phyloP scores from a whole-genome alignment of 2,113 vertebrate genomes.

The Dicrurus megarhynchus region DNA sequence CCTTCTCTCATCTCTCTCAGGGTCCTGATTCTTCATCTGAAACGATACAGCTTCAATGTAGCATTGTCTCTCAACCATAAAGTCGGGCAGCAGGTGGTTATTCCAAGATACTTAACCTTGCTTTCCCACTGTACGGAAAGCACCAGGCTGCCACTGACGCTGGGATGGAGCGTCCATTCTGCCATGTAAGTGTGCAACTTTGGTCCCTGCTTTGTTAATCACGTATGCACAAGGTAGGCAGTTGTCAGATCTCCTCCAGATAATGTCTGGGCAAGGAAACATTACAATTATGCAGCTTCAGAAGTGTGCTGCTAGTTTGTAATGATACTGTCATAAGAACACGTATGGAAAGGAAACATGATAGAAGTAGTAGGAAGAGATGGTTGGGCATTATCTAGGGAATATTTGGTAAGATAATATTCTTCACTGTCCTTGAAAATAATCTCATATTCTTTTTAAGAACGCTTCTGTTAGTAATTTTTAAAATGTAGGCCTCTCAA shows the following conservation, averaged over 20 bases:
- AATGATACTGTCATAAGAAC: neutral
- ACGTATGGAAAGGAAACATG: neutral
- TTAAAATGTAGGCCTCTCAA: neutral
- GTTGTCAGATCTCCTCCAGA: neutral
- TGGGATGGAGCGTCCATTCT: constrained; percentile 83
- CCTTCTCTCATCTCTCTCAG: constrained; percentile 52
- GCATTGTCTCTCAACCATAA: constrained; percentile 95
- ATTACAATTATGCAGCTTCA: neutral
- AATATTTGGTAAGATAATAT: neutral
- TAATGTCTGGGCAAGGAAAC: neutral
- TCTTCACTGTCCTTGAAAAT: neutral
- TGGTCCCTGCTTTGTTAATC: neutral
- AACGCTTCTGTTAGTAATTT: neutral
- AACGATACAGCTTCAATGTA: constrained; percentile 96
- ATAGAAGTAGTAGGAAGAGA: neutral
- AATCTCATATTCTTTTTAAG: neutral
- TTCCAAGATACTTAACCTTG: constrained; percentile 91
- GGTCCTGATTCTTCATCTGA: constrained; percentile 96
- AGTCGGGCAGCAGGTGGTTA: constrained; percentile 94
- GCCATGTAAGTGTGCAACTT: constrained; percentile 74
- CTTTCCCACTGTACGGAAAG: constrained; percentile 90
- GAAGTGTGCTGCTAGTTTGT: neutral
- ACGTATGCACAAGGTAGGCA: neutral
- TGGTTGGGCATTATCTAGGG: neutral
- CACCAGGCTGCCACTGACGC: constrained; percentile 83